Evolutionary conservation across 2,888 invertebrate genomes (phyloP).

Genomic region (Gerris lacustris): DNA sequence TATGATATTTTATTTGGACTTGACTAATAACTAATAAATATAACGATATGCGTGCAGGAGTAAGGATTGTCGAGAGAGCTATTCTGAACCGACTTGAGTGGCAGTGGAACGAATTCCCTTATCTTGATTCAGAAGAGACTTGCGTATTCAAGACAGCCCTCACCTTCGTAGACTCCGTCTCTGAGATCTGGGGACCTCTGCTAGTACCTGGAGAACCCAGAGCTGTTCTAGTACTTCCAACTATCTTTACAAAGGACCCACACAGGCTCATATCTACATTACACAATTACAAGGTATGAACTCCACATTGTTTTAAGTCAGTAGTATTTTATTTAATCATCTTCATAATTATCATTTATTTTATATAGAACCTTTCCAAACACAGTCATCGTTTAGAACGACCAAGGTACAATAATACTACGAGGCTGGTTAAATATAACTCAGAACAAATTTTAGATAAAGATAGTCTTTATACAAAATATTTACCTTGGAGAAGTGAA

Average conservation of each 20-base stretch:
- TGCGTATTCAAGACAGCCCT: slow-evolving; percentile 83
- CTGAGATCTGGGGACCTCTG: slow-evolving; percentile 77
- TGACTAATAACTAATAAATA: too few species aligned
- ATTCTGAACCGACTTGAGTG: slow-evolving; percentile 72
- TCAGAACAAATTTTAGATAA: too few species aligned
- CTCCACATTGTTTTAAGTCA: background rate
- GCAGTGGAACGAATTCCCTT: slow-evolving; percentile 78
- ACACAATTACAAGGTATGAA: slow-evolving; percentile 52
- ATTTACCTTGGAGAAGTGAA: too few species aligned
- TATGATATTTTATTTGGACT: too few species aligned
- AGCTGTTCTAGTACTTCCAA: slow-evolving; percentile 60
- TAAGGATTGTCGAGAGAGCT: slow-evolving; percentile 62
- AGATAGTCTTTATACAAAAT: too few species aligned
- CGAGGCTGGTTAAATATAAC: too few species aligned
- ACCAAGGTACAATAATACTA: too few species aligned
- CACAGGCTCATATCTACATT: slow-evolving; percentile 57
- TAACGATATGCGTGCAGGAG: slow-evolving; percentile 43
- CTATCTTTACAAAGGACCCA: slow-evolving; percentile 61
- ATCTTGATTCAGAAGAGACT: slow-evolving; percentile 48
- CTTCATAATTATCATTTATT: too few species aligned
- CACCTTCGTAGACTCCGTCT: slow-evolving; percentile 80
- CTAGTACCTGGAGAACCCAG: slow-evolving; percentile 49
- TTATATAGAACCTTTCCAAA: too few species aligned
- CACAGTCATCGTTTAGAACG: too few species aligned
- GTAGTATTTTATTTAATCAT: too few species aligned